phyloP scores from a whole-genome alignment of 2,797 vertebrate species.

The Parauchenoglanis ngamensis region DNA sequence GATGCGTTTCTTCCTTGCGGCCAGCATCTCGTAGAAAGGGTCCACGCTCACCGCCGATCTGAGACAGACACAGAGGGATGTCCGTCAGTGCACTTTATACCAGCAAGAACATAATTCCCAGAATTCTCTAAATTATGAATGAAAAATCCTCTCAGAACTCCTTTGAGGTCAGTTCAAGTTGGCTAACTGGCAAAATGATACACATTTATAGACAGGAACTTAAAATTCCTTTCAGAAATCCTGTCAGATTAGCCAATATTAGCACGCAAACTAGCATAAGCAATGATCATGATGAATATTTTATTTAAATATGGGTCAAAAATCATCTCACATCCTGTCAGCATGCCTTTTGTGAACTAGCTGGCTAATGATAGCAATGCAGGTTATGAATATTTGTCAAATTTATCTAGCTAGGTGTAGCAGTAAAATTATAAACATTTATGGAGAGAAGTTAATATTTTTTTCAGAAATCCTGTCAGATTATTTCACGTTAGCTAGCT shows the following conservation, averaged over 20 bases:
- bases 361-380: neutral
- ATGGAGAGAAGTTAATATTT: neutral
- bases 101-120: neutral
- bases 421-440: neutral
- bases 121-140: neutral
- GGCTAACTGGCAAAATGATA: neutral
- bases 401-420: neutral
- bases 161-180: neutral
- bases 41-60: slow-evolving; percentile 92
- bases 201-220: neutral
- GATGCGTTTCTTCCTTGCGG: slow-evolving; percentile 91
- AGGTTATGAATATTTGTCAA: neutral
- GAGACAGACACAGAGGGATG: slow-evolving; percentile 42
- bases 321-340: neutral
- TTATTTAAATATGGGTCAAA: neutral
- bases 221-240: neutral
- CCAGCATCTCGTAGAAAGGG: slow-evolving; percentile 95
- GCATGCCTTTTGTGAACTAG: neutral
- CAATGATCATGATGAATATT: neutral
- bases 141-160: neutral
- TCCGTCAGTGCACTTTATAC: neutral
- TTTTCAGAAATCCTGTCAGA: neutral
- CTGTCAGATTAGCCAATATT: neutral
- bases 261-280: neutral
- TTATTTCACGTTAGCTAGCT: neutral